Evolutionary conservation across 1,140 invertebrate species (phyloP), one percentile per base, ranked within the genome.

Genomic region (Galleria mellonella): DNA sequence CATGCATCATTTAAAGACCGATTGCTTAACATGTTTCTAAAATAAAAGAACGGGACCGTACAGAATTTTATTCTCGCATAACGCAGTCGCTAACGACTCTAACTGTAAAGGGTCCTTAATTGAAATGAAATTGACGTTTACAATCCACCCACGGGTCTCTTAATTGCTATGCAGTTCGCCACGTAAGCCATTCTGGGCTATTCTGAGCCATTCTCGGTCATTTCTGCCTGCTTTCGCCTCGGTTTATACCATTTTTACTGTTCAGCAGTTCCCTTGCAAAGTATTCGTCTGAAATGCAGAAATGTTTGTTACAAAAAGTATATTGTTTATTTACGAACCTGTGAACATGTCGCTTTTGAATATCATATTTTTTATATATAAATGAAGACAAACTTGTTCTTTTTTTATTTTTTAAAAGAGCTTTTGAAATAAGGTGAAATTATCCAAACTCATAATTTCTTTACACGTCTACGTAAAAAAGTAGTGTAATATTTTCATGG

Each of bases 101-200:
- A 6, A 33, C 31, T 43, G 38, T 60, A 52, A 60, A 51, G 44
- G 54, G 44, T 23, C 28, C 49, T 51, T 56, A 62, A 62, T 62
- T 56, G 54, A 56, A 56, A 62, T 49, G 47, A 49, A 62, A 56
- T 56, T 47, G 47, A 56, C 53, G 50, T 62, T 54, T 56, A 62
- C 53, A 56, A 47, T 38, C 40, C 38, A 7, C 23, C 44, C 45
- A 28, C 39, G 28, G 52, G 43, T 27, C 13, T 53, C 50, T 53
- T 62, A 62, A 62, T 62, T 62, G 58, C 58, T 39, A 46, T 57
- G 47, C 58, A 56, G 51, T 60, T 50, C 40, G 37, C 57, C 49
- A 55, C 57, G 57, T 55, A 52, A 52, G 52, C 52, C 38, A 15
- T 50, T 54, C 43, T 47, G 23, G 30, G 41, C 43, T 37, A 23